Conservation (phyloP, 2,888 invertebrate genomes). For the Crepidodera aurea region DNA sequence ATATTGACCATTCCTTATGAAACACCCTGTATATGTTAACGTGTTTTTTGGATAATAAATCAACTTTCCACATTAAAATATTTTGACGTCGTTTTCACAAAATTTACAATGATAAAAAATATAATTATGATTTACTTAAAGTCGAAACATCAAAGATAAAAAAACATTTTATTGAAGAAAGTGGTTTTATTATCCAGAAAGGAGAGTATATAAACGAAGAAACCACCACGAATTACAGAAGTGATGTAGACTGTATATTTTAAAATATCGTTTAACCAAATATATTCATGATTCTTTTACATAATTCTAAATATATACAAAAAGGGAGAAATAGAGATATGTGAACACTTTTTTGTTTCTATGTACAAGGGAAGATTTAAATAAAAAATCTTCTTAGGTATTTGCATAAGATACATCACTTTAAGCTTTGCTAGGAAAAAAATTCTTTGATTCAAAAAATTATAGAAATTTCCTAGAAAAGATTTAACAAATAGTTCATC, state of each 20-base stretch:
- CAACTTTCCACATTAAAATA: no score
- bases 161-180: no score
- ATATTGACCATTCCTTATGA: no score
- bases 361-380: conserved; percentile 17
- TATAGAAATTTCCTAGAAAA: conserved; percentile 1
- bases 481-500: background rate
- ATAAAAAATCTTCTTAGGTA: background rate
- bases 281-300: conserved; percentile 4
- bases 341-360: conserved; percentile 23
- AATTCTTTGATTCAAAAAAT: conserved; percentile 1
- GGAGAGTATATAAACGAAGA: no score
- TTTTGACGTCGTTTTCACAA: no score
- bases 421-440: conserved; percentile 25
- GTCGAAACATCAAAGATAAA: no score
- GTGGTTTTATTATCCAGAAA: no score
- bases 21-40: no score
- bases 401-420: conserved; percentile 23
- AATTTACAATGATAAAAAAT: no score
- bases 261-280: background rate
- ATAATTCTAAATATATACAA: conserved; percentile 15
- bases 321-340: conserved; percentile 26
- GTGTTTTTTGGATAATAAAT: no score
- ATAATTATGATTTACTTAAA: no score
- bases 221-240: no score
- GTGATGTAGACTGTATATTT: background rate